phyloP scores from a whole-genome alignment of 2,113 vertebrate species.

The Thunnus maccoyii region DNA sequence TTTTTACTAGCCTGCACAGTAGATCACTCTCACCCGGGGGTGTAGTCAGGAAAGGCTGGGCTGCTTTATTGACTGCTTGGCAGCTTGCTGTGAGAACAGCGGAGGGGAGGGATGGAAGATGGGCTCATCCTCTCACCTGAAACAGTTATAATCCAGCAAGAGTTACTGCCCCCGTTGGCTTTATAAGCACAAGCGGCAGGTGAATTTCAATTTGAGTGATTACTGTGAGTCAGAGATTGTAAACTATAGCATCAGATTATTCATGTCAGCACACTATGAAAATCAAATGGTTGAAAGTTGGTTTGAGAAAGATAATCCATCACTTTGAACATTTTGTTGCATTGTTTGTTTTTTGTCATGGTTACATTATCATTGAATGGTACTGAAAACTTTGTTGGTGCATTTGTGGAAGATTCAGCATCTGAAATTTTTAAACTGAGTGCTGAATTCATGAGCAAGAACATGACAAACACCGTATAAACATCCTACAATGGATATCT shows the following conservation, averaged over 20 bases:
- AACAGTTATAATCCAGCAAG: conserved; percentile 43
- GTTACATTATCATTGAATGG: neutral
- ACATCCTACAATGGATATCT: too few relatives aligned
- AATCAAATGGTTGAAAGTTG: neutral
- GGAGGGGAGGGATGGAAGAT: conserved; percentile 31
- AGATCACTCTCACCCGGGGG: conserved; percentile 71
- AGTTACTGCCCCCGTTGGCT: conserved; percentile 20
- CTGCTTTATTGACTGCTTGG: conserved; percentile 66
- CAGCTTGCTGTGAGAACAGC: conserved; percentile 22
- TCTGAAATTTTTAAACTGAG: neutral
- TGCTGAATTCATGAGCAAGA: neutral
- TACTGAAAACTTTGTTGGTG: neutral
- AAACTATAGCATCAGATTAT: neutral
- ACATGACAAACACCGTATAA: neutral
- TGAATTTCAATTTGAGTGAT: conserved; percentile 12
- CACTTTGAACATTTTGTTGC: neutral
- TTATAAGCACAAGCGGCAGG: conserved; percentile 19
- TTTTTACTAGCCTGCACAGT: conserved; percentile 58
- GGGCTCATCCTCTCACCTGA: conserved; percentile 31
- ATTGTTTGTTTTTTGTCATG: neutral
- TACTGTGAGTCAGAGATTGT: conserved; percentile 24
- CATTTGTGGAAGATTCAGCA: neutral
- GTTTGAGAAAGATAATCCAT: neutral
- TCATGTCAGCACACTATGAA: neutral
- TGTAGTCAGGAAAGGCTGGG: conserved; percentile 45